phyloP scores from a whole-genome alignment of 2,797 vertebrate genomes.

The Sebastes trivittatus region DNA sequence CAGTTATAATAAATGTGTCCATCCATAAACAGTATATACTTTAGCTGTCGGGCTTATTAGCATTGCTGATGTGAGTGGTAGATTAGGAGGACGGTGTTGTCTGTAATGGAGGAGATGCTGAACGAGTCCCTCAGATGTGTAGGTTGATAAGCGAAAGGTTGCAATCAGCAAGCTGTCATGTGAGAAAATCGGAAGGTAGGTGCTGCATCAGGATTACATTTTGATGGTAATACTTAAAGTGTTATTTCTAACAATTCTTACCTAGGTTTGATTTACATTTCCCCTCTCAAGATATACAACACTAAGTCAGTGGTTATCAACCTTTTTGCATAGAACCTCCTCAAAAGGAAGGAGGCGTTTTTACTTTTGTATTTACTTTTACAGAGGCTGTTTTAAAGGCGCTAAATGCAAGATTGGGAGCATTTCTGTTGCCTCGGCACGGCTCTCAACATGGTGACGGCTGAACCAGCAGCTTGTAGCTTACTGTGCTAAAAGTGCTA shows the following conservation, averaged over 20 bases:
- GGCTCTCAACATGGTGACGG: too few species aligned
- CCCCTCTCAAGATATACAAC: neutral
- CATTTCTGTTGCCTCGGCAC: rapidly evolving
- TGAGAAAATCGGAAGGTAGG: conserved; percentile 11
- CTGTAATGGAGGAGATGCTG: conserved; percentile 29
- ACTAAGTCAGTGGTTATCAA: neutral
- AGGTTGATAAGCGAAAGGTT: conserved; percentile 62
- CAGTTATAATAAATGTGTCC: conserved; percentile 19
- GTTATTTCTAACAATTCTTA: neutral
- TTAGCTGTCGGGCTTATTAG: conserved; percentile 41
- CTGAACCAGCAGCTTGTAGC: too few species aligned
- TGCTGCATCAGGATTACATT: neutral
- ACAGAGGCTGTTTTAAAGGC: neutral
- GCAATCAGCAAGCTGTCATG: conserved; percentile 60
- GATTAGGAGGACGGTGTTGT: conserved; percentile 37
- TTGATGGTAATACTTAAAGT: neutral
- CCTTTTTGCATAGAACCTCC: neutral
- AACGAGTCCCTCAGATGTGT: conserved; percentile 32
- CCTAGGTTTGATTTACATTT: neutral
- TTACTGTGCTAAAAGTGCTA: too few species aligned
- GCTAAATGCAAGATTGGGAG: too few species aligned
- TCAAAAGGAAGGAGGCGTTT: neutral
- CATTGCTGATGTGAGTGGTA: conserved; percentile 54
- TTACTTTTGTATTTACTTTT: neutral
- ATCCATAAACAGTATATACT: neutral